Evolutionary conservation across 2,888 invertebrate genomes (phyloP), one percentile per base, ranked within the genome.

Genomic region (Ramazzottius varieornatus): DNA sequence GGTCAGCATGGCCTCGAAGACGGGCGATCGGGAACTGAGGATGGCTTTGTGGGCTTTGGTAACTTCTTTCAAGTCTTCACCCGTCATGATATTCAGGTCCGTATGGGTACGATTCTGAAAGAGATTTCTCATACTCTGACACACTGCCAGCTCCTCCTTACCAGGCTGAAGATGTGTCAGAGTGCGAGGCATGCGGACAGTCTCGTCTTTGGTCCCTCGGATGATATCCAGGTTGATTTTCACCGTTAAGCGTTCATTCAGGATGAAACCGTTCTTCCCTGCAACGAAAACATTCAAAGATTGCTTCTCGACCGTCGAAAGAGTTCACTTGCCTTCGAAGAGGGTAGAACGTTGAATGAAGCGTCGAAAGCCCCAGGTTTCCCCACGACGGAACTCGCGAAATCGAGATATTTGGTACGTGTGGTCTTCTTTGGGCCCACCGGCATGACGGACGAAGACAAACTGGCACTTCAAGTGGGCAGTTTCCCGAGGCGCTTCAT

Each of bases 171-270:
- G n/a, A n/a, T n/a, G n/a, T n/a, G n/a, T n/a, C n/a, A n/a, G n/a
- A n/a, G n/a, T n/a, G n/a, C n/a, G n/a, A n/a, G n/a, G n/a, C n/a
- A n/a, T n/a, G n/a, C n/a, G n/a, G n/a, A n/a, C n/a, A n/a, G n/a
- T n/a, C 29, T 29, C 54, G 29, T 29, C 20, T 29, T 54, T 16
- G 16, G 54, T 24, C 4, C 29, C 20, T 24, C 54, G 54, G 29
- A 54, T 54, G 54, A 54, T 54, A 29, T 54, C 54, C 13, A 54
- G 54, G 29, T 54, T 54, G 54, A 54, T 54, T 29, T 54, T 54
- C n/a, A 54, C 54, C 16, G 54, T 54, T 4, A 54, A 29, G 4
- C 54, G 54, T 8, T 54, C 54, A 29, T 29, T 54, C 54, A 16
- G 54, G 20, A 54, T 4, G 29, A 54, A 54, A 4, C 54, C 54